These are phyloP conservation scores for Cydia splendana DNA, from an alignment of 1,140 invertebrate species.

Conservation along the genomic window DNA sequence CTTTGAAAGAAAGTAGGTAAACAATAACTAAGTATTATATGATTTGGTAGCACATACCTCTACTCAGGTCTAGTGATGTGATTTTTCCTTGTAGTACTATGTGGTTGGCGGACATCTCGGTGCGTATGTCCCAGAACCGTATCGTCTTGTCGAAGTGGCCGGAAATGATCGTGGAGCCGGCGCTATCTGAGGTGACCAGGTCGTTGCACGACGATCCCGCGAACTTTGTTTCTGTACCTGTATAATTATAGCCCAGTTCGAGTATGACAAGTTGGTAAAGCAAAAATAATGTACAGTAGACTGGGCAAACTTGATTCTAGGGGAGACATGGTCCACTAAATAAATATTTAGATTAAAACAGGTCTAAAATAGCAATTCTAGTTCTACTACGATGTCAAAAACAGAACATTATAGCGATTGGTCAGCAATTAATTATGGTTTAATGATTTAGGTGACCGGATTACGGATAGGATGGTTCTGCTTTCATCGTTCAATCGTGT, in stretches of 20 bases:
- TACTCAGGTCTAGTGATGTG: conserved; percentile 95
- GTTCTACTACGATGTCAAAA: no score
- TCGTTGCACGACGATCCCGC: conserved; percentile 98
- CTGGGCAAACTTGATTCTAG: no score
- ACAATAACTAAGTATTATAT: conserved; percentile 5
- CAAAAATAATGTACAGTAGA: no score
- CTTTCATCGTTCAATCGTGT: no score
- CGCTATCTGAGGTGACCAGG: conserved; percentile 92
- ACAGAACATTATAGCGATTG: no score
- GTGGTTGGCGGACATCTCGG: conserved; percentile 89
- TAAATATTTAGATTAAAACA: no score
- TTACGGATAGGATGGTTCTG: no score
- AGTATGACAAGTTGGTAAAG: not conserved
- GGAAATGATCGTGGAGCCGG: conserved; percentile 96
- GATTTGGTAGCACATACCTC: conserved; percentile 82
- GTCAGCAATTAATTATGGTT: no score
- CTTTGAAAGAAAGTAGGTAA: not conserved
- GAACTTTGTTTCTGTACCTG: conserved; percentile 97
- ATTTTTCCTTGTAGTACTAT: conserved; percentile 95
- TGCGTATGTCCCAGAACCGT: conserved; percentile 97
- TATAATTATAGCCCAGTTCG: not conserved
- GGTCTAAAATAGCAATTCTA: no score
- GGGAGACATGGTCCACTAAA: no score
- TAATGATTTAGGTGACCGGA: no score
- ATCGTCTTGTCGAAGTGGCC: conserved; percentile 98